These are phyloP conservation scores for Chionomys nivalis DNA, from an alignment of 2,113 vertebrate species.

Conservation along the genomic window DNA sequence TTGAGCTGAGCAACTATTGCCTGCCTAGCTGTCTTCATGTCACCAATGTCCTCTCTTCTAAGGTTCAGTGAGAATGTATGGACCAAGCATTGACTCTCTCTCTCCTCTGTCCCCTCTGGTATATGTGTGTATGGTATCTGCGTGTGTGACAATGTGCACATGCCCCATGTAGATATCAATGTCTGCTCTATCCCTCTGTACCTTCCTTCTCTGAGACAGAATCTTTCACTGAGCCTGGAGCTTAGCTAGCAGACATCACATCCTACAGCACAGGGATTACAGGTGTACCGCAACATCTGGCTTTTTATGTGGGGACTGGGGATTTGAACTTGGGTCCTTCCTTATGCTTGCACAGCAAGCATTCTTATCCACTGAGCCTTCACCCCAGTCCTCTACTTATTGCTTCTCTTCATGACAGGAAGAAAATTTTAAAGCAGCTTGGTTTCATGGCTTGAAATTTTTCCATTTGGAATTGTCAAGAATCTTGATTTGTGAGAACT, in stretches of 20 bases:
- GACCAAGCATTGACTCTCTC: background rate
- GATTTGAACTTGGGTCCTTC: background rate
- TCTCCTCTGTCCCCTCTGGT: too few species aligned
- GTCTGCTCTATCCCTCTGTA: background rate
- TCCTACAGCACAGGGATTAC: background rate
- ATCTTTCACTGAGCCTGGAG: background rate
- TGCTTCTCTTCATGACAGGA: background rate
- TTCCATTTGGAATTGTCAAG: background rate
- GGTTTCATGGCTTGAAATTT: background rate
- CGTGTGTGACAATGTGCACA: background rate
- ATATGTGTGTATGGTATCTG: background rate
- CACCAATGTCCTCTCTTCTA: too few species aligned
- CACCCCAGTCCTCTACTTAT: background rate
- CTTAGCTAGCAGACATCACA: background rate
- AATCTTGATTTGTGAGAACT: background rate
- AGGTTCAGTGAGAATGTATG: background rate
- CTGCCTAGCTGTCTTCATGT: background rate
- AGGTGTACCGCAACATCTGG: too few species aligned
- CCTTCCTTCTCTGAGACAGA: background rate
- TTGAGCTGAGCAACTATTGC: background rate
- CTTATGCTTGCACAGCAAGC: background rate
- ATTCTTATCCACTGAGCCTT: background rate
- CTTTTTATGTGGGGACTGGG: background rate
- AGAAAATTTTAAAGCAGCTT: background rate
- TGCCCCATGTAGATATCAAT: background rate